Evolutionary conservation across 2,888 invertebrate species (phyloP).

Genomic region (Tenthredo distinguenda): DNA sequence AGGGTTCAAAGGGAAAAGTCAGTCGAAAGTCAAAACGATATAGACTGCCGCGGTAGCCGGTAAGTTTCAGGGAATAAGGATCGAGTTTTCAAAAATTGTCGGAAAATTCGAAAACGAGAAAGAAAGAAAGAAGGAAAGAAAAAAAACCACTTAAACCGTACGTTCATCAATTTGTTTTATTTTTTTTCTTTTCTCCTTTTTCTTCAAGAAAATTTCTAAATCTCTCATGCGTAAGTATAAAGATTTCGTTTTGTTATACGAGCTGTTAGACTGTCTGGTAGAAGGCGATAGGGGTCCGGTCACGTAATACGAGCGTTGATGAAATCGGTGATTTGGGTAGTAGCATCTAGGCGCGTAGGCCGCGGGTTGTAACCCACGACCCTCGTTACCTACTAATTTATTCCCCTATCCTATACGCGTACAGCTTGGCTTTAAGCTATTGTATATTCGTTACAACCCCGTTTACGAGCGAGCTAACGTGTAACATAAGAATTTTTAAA

Average conservation of each 20-base stretch:
- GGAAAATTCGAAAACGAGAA: too few relatives aligned
- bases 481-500: neutral
- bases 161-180: neutral
- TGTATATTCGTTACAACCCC: neutral
- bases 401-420: slow-evolving; percentile 1
- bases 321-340: slow-evolving; percentile 43
- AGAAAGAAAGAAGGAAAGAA: neutral
- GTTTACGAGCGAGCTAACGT: neutral
- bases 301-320: slow-evolving; percentile 36
- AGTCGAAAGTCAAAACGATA: neutral
- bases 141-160: neutral
- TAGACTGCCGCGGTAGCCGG: neutral
- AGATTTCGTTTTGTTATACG: neutral
- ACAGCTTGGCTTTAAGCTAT: neutral
- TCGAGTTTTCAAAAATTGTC: too few relatives aligned
- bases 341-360: neutral
- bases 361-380: slow-evolving; percentile 39
- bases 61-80: too few relatives aligned
- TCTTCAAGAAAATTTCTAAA: too few relatives aligned
- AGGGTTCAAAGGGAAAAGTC: neutral
- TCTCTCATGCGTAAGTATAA: neutral
- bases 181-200: too few relatives aligned
- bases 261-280: neutral
- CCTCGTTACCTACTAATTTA: slow-evolving; percentile 37
- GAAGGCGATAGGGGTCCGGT: neutral